Base-by-base conservation (phyloP, 2,888 invertebrate species). In the Euzophera pinguis region DNA sequence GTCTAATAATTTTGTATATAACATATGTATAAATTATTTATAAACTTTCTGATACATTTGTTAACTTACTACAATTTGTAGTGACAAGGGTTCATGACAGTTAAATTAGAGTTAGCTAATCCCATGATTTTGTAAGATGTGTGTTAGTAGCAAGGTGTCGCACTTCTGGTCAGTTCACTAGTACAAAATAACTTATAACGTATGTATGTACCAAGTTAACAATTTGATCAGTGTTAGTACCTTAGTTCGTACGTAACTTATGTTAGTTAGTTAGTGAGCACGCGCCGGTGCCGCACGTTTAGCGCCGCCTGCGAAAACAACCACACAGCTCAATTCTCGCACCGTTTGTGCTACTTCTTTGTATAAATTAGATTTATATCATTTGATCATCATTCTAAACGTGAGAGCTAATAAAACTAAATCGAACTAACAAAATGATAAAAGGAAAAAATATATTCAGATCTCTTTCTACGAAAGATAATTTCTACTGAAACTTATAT, bases 231-330 rank as follows among this genome's bases (percentile, higher is more conserved):
- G 65, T 70, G 79, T 88, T 88, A 89, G 89, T 89, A 88, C 88
- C 89, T 88, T 86, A 76, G 71, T 69, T 75, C 72, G 75, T 78
- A 81, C 71, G 75, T 81, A 80, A 79, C 75, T 81, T 82, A 84
- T 73, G 75, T 78, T 78, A 81, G 81, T 78, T 75, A 76, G 74
- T 81, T 78, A 81, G 69, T 73, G 64, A 64, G 70, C 77, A 68
- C 73, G 72, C 75, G 69, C 69, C 68, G 75, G 68, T 65, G 60
- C 74, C 70, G 73, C 67, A 64, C 69, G 71, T 74, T 81, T 90
- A 90, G 76, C 89, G 89, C 89, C 89, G 89, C 79, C 89, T 90
- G 89, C 75, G 84, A 83, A 88, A 78, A 85, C 78, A 89, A 84
- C 76, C 84, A 87, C 73, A 83, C 70, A 73, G n/a, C 75, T 78